Evolutionary conservation across 1,140 invertebrate genomes (phyloP).

Genomic region (Drosophila lowei): DNA sequence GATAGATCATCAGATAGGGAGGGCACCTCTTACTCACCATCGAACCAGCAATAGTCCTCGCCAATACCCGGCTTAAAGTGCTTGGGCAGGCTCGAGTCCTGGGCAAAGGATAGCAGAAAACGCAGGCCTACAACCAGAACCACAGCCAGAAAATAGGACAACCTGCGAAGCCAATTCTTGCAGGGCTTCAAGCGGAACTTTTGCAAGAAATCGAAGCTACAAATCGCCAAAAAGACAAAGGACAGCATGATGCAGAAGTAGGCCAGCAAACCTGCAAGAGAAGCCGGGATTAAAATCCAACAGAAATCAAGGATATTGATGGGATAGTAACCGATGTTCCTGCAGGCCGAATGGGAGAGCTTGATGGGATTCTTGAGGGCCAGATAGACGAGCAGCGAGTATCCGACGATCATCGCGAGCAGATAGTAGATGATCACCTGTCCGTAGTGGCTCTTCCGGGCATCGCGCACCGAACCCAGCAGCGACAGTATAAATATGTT

Average conservation of each 20-base stretch:
- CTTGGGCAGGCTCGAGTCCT: constrained; percentile 84
- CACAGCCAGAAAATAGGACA: constrained; percentile 86
- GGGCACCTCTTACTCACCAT: constrained; percentile 71
- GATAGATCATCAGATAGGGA: too few relatives aligned
- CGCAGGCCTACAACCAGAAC: constrained; percentile 86
- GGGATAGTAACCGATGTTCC: constrained; percentile 60
- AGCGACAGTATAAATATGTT: constrained; percentile 66
- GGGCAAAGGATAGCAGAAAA: constrained; percentile 83
- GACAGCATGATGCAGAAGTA: constrained; percentile 90
- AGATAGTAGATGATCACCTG: constrained; percentile 75
- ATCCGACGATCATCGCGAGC: constrained; percentile 53
- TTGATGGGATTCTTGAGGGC: constrained; percentile 74
- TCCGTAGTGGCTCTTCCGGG: constrained; percentile 69
- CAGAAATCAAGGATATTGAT: fast-evolving
- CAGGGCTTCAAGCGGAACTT: constrained; percentile 86
- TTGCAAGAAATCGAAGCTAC: constrained; percentile 90
- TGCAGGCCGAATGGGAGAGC: constrained; percentile 61
- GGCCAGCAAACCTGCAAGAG: constrained; percentile 85
- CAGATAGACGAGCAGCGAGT: constrained; percentile 65
- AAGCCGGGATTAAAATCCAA: neutral
- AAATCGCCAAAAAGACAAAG: constrained; percentile 90
- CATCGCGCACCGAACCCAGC: constrained; percentile 58
- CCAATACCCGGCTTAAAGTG: constrained; percentile 85
- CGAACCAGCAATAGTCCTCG: constrained; percentile 85
- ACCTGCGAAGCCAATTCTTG: constrained; percentile 83